These are phyloP conservation scores for Apamea crenata DNA, from an alignment of 2,888 invertebrate genomes.

Conservation along the genomic window DNA sequence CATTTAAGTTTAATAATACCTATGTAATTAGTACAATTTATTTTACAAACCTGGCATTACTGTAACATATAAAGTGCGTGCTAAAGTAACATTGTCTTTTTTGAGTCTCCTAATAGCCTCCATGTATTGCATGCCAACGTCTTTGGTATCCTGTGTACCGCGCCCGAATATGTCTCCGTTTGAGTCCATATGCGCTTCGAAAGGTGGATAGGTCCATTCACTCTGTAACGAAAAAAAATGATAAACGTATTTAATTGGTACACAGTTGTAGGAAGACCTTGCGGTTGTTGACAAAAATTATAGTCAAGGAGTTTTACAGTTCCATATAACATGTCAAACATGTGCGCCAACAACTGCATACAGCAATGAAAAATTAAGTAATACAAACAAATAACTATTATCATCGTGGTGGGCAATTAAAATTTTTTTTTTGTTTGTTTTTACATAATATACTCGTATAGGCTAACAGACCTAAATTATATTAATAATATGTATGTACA, in stretches of 20 bases:
- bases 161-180: conserved; percentile 96
- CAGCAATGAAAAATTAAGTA: background rate
- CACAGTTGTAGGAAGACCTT: background rate
- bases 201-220: conserved; percentile 96
- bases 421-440: background rate
- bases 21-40: background rate
- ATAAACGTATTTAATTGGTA: background rate
- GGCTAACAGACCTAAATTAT: too few relatives aligned
- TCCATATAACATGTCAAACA: background rate
- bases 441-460: too few relatives aligned
- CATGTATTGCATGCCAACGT: conserved; percentile 84
- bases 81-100: conserved; percentile 73
- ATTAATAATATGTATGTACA: background rate
- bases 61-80: conserved; percentile 81
- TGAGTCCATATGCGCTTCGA: conserved; percentile 94
- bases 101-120: conserved; percentile 79
- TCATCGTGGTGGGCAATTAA: background rate
- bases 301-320: background rate
- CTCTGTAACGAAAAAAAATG: conserved; percentile 87
- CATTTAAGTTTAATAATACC: too few relatives aligned
- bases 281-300: background rate
- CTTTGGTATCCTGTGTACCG: conserved; percentile 96
- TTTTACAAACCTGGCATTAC: conserved; percentile 80
- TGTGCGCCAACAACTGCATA: background rate
- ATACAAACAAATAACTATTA: background rate